Evolutionary conservation across 1,140 invertebrate genomes (phyloP).

Genomic region (Psilanteris sp.): DNA sequence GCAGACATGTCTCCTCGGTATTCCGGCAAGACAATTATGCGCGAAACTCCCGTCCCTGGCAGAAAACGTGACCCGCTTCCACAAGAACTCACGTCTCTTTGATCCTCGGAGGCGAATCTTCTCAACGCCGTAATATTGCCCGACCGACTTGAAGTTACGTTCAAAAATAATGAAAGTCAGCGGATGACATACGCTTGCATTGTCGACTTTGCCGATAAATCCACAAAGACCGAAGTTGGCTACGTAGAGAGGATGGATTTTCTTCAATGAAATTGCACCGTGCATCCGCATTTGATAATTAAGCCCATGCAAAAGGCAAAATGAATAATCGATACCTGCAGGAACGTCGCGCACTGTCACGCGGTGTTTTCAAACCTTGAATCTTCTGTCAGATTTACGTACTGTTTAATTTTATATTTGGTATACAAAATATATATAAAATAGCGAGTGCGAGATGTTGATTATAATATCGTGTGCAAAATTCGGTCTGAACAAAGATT

Average conservation of each 20-base stretch:
- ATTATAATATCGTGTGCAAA: no score
- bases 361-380: constrained; percentile 12
- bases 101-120: constrained; percentile 53
- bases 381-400: no score
- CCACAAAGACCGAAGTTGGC: constrained; percentile 32
- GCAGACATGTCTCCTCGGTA: constrained; percentile 54
- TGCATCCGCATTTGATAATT: constrained; percentile 44
- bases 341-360: constrained; percentile 9
- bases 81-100: constrained; percentile 60
- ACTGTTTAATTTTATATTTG: no score
- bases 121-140: constrained; percentile 44
- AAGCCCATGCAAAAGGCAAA: constrained; percentile 43
- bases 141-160: constrained; percentile 53
- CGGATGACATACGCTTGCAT: constrained; percentile 52
- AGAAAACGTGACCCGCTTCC: constrained; percentile 61
- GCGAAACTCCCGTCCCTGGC: constrained; percentile 20
- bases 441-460: no score
- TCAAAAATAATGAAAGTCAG: constrained; percentile 65
- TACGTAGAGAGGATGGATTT: constrained; percentile 35
- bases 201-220: constrained; percentile 54
- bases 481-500: no score
- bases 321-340: constrained; percentile 40
- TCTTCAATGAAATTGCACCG: constrained; percentile 41
- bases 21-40: constrained; percentile 65
- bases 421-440: no score